A percentile compares a stretch with the other conserved stretches of the same genome.
Evolutionary conservation across 2,113 vertebrate species (phyloP).

Genomic region (Gasterosteus aculeatus): DNA sequence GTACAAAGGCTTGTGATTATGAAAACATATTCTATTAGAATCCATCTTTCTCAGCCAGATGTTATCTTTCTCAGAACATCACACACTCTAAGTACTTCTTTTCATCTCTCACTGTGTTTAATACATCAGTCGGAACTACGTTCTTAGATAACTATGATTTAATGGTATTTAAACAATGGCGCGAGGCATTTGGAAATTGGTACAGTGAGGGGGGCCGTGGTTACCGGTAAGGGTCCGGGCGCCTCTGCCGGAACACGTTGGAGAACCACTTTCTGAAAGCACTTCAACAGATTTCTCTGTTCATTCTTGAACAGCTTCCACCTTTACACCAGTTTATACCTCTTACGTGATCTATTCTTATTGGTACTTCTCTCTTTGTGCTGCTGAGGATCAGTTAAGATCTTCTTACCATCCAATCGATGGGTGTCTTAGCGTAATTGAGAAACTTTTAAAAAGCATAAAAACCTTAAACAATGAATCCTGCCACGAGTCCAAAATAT

Average conservation of each 20-base stretch:
- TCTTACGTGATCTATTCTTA: background rate
- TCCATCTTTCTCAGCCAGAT: background rate
- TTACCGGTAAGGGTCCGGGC: background rate
- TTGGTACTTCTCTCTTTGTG: background rate
- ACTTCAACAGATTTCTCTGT: background rate
- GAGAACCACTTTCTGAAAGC: background rate
- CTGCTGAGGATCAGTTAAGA: background rate
- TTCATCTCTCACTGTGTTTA: conserved; percentile 30
- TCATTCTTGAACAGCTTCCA: background rate
- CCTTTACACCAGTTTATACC: background rate
- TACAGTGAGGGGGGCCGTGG: background rate
- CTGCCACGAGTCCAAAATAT: too few species aligned
- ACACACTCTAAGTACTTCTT: conserved; percentile 9
- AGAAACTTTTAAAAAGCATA: background rate
- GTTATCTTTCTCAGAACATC: background rate
- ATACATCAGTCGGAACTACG: conserved; percentile 12
- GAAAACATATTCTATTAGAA: conserved; percentile 2
- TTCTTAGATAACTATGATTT: conserved; percentile 12
- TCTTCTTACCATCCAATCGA: background rate
- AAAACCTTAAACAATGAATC: background rate
- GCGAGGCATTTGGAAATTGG: background rate
- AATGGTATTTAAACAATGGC: background rate
- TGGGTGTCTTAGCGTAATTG: background rate
- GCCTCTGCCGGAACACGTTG: background rate
- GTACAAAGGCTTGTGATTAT: conserved; percentile 21